Conservation (phyloP, 2,113 vertebrate genomes). For the Serinus canaria region DNA sequence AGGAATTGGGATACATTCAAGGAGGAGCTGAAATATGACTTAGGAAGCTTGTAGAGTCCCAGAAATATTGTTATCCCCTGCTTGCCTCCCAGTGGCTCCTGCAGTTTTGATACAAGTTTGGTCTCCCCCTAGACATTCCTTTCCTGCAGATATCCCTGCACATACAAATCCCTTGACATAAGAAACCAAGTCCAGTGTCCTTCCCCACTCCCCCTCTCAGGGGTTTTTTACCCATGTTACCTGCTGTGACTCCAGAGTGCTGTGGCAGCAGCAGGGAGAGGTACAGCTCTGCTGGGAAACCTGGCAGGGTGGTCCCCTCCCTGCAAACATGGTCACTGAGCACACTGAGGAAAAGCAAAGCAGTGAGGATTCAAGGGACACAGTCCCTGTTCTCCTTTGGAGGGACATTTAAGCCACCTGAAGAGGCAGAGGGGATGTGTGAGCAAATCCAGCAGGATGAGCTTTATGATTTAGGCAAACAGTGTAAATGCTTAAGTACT, state of each 20-base stretch:
- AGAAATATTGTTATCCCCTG: background rate
- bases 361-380: background rate
- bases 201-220: background rate
- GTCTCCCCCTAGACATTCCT: background rate
- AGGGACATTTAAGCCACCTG: background rate
- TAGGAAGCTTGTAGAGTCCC: background rate
- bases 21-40: background rate
- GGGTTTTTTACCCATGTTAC: background rate
- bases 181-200: background rate
- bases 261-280: background rate
- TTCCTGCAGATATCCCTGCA: background rate
- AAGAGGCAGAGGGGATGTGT: background rate
- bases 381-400: background rate
- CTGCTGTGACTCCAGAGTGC: background rate
- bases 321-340: background rate
- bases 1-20: background rate
- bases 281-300: background rate
- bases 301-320: background rate
- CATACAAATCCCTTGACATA: background rate
- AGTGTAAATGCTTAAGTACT: background rate
- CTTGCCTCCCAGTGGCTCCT: background rate
- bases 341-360: background rate
- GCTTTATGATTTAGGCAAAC: slow-evolving; percentile 12
- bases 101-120: background rate
- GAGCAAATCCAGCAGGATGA: background rate